Percentiles rank a stretch among this genome's conserved stretches.
phyloP scores from a whole-genome alignment of 2,113 vertebrate genomes.

The Odocoileus virginianus region DNA sequence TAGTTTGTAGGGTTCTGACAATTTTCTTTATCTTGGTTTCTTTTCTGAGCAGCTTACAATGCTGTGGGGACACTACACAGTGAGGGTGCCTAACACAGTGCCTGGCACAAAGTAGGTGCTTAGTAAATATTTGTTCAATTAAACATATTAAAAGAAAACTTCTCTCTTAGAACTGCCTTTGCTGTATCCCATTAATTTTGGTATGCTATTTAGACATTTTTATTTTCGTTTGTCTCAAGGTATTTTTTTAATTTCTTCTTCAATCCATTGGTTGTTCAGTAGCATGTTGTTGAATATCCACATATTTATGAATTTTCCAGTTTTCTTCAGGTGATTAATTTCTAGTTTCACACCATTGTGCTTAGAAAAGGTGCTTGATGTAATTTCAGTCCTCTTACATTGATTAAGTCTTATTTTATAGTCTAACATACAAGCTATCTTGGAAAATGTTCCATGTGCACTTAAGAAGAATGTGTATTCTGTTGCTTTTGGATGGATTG shows the following conservation, averaged over 20 bases:
- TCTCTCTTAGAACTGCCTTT: background rate
- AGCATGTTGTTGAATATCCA: background rate
- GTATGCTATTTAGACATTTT: background rate
- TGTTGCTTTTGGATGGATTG: background rate
- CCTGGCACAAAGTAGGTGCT: slow-evolving; percentile 53
- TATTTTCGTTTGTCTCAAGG: background rate
- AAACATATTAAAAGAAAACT: background rate
- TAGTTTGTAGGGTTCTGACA: background rate
- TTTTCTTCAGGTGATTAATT: background rate
- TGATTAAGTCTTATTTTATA: background rate
- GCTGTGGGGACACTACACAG: background rate
- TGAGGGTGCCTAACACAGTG: background rate
- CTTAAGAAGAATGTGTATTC: background rate
- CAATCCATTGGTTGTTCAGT: background rate
- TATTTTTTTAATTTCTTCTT: background rate
- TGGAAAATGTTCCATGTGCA: background rate
- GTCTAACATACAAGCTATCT: background rate
- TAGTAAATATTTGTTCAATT: slow-evolving; percentile 60
- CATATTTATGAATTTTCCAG: background rate
- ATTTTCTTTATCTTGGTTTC: background rate
- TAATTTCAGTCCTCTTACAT: background rate
- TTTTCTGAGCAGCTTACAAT: background rate
- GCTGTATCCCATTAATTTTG: background rate
- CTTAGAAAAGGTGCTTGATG: background rate
- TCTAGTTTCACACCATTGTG: background rate